Base-by-base conservation (phyloP, 1,140 invertebrate genomes). In the Macrobrachium nipponense region DNA sequence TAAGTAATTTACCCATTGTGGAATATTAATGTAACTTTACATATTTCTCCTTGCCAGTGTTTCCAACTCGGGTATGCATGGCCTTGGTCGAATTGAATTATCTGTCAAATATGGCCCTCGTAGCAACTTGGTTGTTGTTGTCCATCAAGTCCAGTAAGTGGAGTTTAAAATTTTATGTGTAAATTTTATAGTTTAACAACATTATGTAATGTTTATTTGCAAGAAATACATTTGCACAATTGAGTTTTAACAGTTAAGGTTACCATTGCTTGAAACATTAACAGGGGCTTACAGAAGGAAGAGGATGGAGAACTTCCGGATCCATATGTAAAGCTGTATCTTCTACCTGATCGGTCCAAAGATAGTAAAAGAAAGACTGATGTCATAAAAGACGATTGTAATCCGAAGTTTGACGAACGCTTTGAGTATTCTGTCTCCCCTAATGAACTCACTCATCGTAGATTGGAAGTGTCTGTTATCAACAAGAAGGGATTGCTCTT, bases 271-370 rank as follows among this genome's bases (percentile, higher is more conserved):
- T 43, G 3, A 51, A 51, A 51, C 51, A 84, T 90, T 14, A 81
- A 86, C 78, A 92, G 92, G 17, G 96, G 97, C 92, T 93, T 98
- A 83, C 96, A 96, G 8, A 91, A 97, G 27, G 96, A 96, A 89
- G 97, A 98, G 91, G 95, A 95, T 20, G 88, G 88, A 17, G 96
- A 97, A 90, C 95, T 98, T 89, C 97, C 97, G 1, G 97, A 99
- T 92, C 97, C 97, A 0, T 98, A 98, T 91, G 97, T 98, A 0
- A 98, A 98, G 90, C 91, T 98, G 23, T 98, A 98, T 91, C 92
- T 99, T 61, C 91, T 98, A 61, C 97, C 97, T 0, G 97, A 97
- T 87, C 93, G 95, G 59, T 93, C 95, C 36, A 97, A 96, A 91
- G 95, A 97, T 89, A 95, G 95, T 0, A 98, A 98, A 91, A 94